Percentiles rank a stretch among this genome's conserved stretches.
These are phyloP conservation scores for Siniperca scherzeri DNA, from an alignment of 2,797 vertebrate genomes.

Conservation along the genomic window DNA sequence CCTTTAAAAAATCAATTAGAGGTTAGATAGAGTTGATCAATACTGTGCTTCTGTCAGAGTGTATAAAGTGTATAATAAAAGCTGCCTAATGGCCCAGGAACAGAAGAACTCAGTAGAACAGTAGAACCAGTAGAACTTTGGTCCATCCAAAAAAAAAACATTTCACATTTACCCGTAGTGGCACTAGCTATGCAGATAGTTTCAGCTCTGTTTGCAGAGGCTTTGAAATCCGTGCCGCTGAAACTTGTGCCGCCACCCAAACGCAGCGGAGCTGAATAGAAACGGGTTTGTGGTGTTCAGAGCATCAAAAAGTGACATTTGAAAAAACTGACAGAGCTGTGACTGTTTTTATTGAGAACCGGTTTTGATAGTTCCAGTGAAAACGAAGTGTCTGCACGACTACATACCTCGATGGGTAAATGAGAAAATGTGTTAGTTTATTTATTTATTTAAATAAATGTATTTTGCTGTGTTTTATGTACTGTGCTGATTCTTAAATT, in stretches of 20 bases:
- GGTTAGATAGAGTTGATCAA: not conserved
- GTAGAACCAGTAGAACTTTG: not conserved
- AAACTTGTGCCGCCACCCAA: conserved; percentile 37
- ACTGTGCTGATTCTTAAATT: not conserved
- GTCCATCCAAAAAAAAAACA: too few species aligned
- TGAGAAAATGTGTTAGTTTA: not conserved
- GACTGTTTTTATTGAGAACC: not conserved
- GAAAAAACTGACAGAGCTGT: not conserved
- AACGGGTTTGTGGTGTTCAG: conserved; percentile 23
- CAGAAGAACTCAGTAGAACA: not conserved
- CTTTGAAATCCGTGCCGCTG: conserved; percentile 45
- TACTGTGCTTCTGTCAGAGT: not conserved
- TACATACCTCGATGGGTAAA: not conserved
- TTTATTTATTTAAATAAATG: too few species aligned
- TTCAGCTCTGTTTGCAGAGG: conserved; percentile 46
- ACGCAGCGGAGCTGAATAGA: conserved; percentile 42
- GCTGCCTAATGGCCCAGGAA: not conserved
- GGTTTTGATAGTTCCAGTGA: not conserved
- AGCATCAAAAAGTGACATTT: conserved; percentile 28
- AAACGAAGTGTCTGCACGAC: not conserved
- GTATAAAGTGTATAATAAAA: not conserved
- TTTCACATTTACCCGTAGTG: not conserved
- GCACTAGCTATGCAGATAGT: conserved; percentile 10
- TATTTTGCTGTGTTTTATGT: too few species aligned
- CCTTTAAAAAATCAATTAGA: not conserved